phyloP scores from a whole-genome alignment of 1,140 invertebrate genomes.

The Grapholita molesta region DNA sequence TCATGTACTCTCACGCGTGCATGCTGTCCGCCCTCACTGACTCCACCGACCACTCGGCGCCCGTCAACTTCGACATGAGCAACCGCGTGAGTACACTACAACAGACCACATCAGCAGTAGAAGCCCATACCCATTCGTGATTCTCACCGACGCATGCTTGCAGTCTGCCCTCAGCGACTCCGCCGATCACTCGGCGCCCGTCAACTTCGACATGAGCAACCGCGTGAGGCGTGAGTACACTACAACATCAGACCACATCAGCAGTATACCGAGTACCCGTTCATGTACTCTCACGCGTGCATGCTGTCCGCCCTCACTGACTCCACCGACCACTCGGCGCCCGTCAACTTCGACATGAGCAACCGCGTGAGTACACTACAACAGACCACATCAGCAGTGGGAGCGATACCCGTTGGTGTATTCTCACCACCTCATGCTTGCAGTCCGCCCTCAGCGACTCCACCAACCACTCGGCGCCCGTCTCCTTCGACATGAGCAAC shows the following conservation, averaged over 20 bases:
- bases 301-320: constrained; percentile 90
- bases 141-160: constrained; percentile 56
- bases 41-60: constrained; percentile 92
- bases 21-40: constrained; percentile 90
- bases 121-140: no score
- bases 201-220: constrained; percentile 95
- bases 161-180: constrained; percentile 75
- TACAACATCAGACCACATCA: constrained; percentile 71
- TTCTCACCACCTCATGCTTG: constrained; percentile 55
- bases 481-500: constrained; percentile 95
- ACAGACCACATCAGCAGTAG: no score
- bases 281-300: no score
- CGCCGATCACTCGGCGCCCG: constrained; percentile 92
- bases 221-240: constrained; percentile 82
- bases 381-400: no score
- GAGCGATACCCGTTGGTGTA: no score
- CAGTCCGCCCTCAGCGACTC: constrained; percentile 75
- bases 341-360: constrained; percentile 94
- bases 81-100: constrained; percentile 85
- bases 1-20: no score
- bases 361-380: constrained; percentile 85
- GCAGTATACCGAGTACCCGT: no score
- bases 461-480: constrained; percentile 92
- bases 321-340: constrained; percentile 92
- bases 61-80: constrained; percentile 94